Evolutionary conservation across 2,888 invertebrate genomes (phyloP).

Genomic region (Ephialtes manifestator): DNA sequence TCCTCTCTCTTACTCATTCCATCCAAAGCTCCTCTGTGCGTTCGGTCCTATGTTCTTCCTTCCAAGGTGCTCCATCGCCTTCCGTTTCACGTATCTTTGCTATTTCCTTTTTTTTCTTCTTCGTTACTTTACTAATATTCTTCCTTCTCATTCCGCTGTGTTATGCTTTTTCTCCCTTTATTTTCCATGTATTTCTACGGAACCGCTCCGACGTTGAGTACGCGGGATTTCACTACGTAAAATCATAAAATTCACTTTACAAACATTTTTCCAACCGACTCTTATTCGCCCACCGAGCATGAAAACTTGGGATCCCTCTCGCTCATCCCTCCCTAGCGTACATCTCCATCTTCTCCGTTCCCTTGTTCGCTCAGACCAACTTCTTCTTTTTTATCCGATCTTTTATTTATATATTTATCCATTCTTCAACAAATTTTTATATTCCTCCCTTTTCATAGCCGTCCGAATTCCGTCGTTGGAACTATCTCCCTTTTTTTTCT

Average conservation of each 20-base stretch:
- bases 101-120: slow-evolving; percentile 43
- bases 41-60: slow-evolving; percentile 31
- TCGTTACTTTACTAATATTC: slow-evolving; percentile 56
- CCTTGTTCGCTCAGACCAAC: slow-evolving; percentile 8
- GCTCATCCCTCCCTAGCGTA: slow-evolving; percentile 42
- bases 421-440: slow-evolving; percentile 36
- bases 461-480: slow-evolving; percentile 2
- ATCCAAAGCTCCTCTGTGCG: slow-evolving; percentile 31
- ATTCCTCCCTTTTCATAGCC: slow-evolving; percentile 15
- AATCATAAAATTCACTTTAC: slow-evolving; percentile 69
- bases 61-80: slow-evolving; percentile 24
- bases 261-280: slow-evolving; percentile 64
- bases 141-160: slow-evolving; percentile 42
- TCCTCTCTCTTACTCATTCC: slow-evolving; percentile 60
- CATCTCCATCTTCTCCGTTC: slow-evolving; percentile 37
- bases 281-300: slow-evolving; percentile 54
- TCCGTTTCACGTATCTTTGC: slow-evolving; percentile 16
- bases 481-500: not conserved
- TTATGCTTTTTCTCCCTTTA: slow-evolving; percentile 30
- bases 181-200: slow-evolving; percentile 50
- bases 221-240: slow-evolving; percentile 61
- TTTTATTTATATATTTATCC: slow-evolving; percentile 59
- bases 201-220: slow-evolving; percentile 46
- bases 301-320: slow-evolving; percentile 57
- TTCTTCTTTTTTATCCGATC: slow-evolving; percentile 36